These are phyloP conservation scores for Actinia tenebrosa DNA, from an alignment of 64 coral and sea anemone genomes.

Conservation along the genomic window DNA sequence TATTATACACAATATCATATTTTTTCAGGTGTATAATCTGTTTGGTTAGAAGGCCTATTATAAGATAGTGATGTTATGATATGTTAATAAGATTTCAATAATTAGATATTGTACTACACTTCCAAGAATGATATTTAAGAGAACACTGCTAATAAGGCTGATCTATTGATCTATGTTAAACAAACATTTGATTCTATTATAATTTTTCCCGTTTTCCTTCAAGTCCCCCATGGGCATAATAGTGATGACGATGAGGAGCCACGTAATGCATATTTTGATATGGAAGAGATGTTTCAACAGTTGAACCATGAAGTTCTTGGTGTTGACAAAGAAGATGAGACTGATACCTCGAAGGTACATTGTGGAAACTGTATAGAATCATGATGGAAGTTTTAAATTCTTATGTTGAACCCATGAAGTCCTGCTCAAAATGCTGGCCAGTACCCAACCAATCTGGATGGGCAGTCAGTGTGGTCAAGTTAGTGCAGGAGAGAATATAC, in stretches of 20 bases:
- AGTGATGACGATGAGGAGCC: constrained; percentile 14
- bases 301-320: constrained; percentile 19
- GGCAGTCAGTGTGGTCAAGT: no score
- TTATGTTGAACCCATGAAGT: background rate
- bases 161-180: no score
- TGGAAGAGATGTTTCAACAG: constrained; percentile 20
- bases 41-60: no score
- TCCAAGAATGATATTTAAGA: background rate
- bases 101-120: no score
- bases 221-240: background rate
- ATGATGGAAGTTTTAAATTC: background rate
- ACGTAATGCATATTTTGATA: constrained; percentile 4
- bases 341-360: constrained; percentile 4
- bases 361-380: background rate
- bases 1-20: no score
- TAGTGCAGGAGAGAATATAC: no score
- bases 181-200: background rate
- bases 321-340: background rate
- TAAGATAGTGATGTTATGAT: background rate
- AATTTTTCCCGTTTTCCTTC: background rate
- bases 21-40: no score
- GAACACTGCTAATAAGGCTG: no score
- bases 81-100: background rate
- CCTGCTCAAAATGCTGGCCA: background rate
- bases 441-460: no score